These are phyloP conservation scores for Murina feae DNA, from an alignment of 2,113 vertebrate genomes.

Conservation along the genomic window DNA sequence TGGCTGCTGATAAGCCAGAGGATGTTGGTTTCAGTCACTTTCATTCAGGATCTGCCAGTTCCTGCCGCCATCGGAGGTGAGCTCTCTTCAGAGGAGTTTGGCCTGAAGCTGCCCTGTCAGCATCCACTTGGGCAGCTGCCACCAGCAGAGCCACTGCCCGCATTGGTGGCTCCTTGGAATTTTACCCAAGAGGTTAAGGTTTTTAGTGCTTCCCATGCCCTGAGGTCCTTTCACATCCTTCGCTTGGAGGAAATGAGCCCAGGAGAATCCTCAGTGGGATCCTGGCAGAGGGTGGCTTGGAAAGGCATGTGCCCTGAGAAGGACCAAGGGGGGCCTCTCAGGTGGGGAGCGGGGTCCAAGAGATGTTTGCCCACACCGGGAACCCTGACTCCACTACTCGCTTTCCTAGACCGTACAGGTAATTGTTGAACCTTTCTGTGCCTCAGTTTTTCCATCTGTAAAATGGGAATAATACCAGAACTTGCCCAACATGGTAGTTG, in stretches of 20 bases:
- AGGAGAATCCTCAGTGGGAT: neutral
- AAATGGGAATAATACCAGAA: neutral
- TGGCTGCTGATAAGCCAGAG: neutral
- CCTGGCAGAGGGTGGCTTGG: neutral
- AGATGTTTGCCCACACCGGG: neutral
- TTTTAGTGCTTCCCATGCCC: neutral
- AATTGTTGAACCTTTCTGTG: neutral
- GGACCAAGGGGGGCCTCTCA: neutral
- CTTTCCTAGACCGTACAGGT: neutral
- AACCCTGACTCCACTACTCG: neutral
- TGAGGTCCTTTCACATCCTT: neutral
- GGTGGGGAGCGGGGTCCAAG: neutral
- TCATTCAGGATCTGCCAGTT: neutral
- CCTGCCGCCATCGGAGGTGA: neutral
- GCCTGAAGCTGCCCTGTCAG: neutral
- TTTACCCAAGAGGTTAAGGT: neutral
- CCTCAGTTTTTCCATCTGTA: neutral
- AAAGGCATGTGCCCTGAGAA: neutral
- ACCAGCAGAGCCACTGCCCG: neutral
- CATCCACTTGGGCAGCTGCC: neutral
- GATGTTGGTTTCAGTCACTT: neutral
- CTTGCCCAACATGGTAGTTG: neutral
- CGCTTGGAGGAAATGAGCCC: neutral
- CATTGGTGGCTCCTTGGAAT: neutral
- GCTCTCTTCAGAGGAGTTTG: neutral